Evolutionary conservation across 2,888 invertebrate species (phyloP).

Genomic region (Chloroclystis v-ata): DNA sequence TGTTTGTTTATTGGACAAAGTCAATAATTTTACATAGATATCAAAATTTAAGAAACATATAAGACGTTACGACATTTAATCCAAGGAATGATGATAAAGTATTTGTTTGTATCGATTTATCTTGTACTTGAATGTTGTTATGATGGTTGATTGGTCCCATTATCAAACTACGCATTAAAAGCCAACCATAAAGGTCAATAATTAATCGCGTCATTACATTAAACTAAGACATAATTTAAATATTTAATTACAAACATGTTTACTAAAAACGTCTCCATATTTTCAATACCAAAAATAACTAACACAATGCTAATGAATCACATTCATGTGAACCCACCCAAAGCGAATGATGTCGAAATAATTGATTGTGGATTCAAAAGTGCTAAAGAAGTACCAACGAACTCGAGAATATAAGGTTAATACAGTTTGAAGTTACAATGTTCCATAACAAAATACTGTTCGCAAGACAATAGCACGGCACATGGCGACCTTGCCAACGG

Average conservation of each 20-base stretch:
- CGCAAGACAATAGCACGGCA: constrained; percentile 41
- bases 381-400: too few species aligned
- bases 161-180: too few species aligned
- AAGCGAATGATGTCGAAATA: background rate
- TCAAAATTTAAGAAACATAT: too few species aligned
- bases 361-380: background rate
- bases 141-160: too few species aligned
- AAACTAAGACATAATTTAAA: background rate
- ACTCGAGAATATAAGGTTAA: background rate
- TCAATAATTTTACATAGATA: too few species aligned
- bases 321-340: background rate
- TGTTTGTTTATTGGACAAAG: too few species aligned
- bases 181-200: too few species aligned
- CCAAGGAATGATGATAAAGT: too few species aligned
- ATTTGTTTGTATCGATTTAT: too few species aligned
- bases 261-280: background rate
- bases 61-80: too few species aligned
- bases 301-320: background rate
- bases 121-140: too few species aligned
- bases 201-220: background rate
- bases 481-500: constrained; percentile 60
- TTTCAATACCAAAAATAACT: background rate
- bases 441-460: constrained; percentile 31
- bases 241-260: background rate
- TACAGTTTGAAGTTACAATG: constrained; percentile 10